Percentiles rank a stretch among this genome's conserved stretches.
Conservation (phyloP, 1,140 invertebrate species). For the Drosophila nebulosa region DNA sequence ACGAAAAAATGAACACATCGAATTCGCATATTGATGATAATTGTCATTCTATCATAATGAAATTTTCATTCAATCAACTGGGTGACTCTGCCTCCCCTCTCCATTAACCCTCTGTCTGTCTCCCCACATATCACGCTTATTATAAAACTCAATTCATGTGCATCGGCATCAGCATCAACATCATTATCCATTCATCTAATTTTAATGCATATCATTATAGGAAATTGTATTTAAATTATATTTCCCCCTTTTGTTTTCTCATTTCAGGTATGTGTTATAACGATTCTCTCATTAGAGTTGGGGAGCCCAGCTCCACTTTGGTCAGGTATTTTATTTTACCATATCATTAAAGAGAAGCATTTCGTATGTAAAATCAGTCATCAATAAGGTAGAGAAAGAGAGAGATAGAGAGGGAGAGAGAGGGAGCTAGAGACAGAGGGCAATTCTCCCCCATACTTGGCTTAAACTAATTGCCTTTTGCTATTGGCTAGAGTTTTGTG, state of each 20-base stretch:
- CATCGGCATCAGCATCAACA: neutral
- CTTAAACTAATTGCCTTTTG: constrained; percentile 57
- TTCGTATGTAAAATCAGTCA: neutral
- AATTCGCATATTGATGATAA: neutral
- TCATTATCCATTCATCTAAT: neutral
- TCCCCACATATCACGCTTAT: neutral
- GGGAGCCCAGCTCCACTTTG: neutral
- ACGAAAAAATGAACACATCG: no score
- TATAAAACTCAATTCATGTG: neutral
- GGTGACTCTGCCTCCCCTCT: neutral
- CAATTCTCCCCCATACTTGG: constrained; percentile 6
- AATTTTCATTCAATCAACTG: neutral
- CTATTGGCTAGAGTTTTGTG: neutral
- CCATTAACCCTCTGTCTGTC: no score
- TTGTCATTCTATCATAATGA: neutral
- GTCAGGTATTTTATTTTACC: neutral
- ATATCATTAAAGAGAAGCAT: neutral
- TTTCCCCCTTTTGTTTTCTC: constrained; percentile 19
- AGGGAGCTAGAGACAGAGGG: neutral
- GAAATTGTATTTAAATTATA: constrained; percentile 47
- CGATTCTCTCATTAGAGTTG: neutral
- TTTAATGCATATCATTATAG: constrained; percentile 37
- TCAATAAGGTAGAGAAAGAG: neutral
- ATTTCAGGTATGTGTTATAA: constrained; percentile 27
- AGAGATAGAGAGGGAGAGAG: neutral